A percentile compares a stretch with the other conserved stretches of the same genome.
These are phyloP conservation scores for Rhagoletis pomonella DNA, from an alignment of 1,140 invertebrate species.

Conservation along the genomic window DNA sequence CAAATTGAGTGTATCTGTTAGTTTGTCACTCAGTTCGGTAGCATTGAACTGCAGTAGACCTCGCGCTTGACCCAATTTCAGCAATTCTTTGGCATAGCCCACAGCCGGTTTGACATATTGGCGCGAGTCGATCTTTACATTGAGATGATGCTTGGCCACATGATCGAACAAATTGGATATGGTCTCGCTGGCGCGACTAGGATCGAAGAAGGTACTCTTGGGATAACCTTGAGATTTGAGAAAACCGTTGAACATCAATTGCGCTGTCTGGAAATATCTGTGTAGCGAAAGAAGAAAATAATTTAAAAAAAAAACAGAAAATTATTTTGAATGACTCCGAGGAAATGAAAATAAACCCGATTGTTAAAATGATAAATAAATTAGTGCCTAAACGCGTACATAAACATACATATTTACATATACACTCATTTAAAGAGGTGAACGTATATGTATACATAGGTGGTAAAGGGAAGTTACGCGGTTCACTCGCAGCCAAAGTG, in stretches of 20 bases:
- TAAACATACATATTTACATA: neutral
- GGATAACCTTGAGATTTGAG: slow-evolving; percentile 85
- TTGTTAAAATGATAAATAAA: too few species aligned
- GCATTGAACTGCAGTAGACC: slow-evolving; percentile 78
- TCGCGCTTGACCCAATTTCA: slow-evolving; percentile 81
- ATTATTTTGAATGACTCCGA: neutral
- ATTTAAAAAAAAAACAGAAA: neutral
- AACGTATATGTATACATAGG: neutral
- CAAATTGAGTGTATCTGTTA: slow-evolving; percentile 86
- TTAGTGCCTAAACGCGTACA: neutral
- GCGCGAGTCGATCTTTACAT: slow-evolving; percentile 82
- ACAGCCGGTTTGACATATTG: slow-evolving; percentile 85
- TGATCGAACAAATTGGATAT: slow-evolving; percentile 80
- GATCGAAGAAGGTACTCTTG: slow-evolving; percentile 82
- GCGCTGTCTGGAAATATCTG: slow-evolving; percentile 81
- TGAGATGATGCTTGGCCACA: slow-evolving; percentile 81
- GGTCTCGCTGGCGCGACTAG: slow-evolving; percentile 81
- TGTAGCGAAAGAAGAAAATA: slow-evolving; percentile 52
- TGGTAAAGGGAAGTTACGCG: slow-evolving; percentile 5
- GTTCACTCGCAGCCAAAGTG: slow-evolving; percentile 10
- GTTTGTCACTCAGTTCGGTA: slow-evolving; percentile 82
- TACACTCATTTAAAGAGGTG: neutral
- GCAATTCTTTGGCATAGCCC: slow-evolving; percentile 81
- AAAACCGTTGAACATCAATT: slow-evolving; percentile 84
- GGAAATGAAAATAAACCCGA: slow-evolving; percentile 10